Evolutionary conservation across 92 coral and sea anemone species (phyloP).

Genomic region (Meandrina meandrites): DNA sequence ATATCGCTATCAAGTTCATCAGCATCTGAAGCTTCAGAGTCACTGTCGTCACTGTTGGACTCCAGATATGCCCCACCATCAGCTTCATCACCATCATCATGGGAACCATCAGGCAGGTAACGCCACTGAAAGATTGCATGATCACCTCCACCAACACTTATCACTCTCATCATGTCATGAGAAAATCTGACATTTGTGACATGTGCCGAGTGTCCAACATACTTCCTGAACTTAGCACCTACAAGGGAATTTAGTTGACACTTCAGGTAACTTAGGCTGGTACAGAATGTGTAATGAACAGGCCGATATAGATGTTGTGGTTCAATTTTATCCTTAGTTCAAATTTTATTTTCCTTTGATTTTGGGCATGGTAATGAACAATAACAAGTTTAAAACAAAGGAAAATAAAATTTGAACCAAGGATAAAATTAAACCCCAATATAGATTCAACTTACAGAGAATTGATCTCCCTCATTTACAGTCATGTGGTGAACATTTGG

Average conservation of each 20-base stretch:
- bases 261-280: background rate
- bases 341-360: too few relatives aligned
- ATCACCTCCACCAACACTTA: slow-evolving; percentile 98
- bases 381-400: too few relatives aligned
- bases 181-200: slow-evolving; percentile 98
- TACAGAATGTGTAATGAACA: too few relatives aligned
- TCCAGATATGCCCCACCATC: slow-evolving; percentile 90
- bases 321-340: too few relatives aligned
- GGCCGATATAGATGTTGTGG: too few relatives aligned
- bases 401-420: too few relatives aligned
- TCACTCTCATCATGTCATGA: slow-evolving; percentile 82
- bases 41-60: slow-evolving; percentile 95
- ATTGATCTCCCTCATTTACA: too few relatives aligned
- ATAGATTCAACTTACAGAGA: too few relatives aligned
- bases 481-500: too few relatives aligned
- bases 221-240: slow-evolving; percentile 97
- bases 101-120: slow-evolving; percentile 91
- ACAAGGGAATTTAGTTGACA: slow-evolving; percentile 7
- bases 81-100: slow-evolving; percentile 78
- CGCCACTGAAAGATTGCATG: slow-evolving; percentile 99
- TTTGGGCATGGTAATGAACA: too few relatives aligned
- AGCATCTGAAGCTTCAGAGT: slow-evolving; percentile 93
- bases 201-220: slow-evolving; percentile 99
- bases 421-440: too few relatives aligned
- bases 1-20: slow-evolving; percentile 96